A percentile compares a stretch with the other conserved stretches of the same genome.
These are phyloP conservation scores for Rhinogobio ventralis DNA, from an alignment of 2,797 vertebrate species.

Conservation along the genomic window DNA sequence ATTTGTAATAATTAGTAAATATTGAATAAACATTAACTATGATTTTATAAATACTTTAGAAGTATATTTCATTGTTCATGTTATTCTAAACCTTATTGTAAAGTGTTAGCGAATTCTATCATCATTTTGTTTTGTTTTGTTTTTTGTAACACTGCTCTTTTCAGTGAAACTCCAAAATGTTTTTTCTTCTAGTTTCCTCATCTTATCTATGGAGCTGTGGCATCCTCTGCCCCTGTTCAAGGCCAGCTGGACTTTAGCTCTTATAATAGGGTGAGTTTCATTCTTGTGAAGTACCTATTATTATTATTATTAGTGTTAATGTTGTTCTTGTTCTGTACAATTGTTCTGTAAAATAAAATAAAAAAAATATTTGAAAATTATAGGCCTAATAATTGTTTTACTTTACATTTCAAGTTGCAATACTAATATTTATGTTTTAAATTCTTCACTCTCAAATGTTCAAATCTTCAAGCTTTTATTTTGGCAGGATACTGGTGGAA, in stretches of 20 bases:
- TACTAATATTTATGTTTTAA: not conserved
- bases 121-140: not conserved
- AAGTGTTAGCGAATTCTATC: not conserved
- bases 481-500: no score
- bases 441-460: not conserved
- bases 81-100: not conserved
- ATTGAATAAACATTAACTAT: not conserved
- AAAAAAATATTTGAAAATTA: no score
- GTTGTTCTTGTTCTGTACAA: no score
- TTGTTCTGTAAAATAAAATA: no score
- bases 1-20: not conserved
- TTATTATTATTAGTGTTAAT: not conserved
- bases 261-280: conserved; percentile 79
- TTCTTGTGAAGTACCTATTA: not conserved
- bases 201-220: conserved; percentile 84
- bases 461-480: no score
- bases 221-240: conserved; percentile 86
- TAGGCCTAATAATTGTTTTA: no score
- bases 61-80: not conserved
- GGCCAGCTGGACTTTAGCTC: conserved; percentile 84
- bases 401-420: not conserved
- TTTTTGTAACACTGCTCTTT: not conserved
- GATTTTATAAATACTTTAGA: not conserved
- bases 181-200: conserved; percentile 81
- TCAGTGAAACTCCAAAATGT: not conserved